Percentiles rank a stretch among this genome's conserved stretches.
Conservation (phyloP, 2,888 invertebrate species). For the Nebria salina region DNA sequence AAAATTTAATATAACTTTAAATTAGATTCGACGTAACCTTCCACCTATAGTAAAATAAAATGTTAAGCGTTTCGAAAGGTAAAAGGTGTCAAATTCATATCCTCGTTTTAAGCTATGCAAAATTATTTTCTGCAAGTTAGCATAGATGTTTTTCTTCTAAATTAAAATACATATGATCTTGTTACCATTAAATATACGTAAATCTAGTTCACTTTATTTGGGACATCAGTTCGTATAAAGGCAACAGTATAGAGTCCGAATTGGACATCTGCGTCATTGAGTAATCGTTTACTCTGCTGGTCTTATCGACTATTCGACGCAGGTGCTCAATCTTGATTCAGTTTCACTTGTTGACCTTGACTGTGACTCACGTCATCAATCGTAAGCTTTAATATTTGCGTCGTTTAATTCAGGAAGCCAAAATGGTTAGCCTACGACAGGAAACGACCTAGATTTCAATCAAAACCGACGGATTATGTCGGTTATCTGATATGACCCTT, state of each 20-base stretch:
- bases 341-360: background rate
- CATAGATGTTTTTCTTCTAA: background rate
- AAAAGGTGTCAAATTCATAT: no score
- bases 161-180: background rate
- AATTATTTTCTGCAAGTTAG: no score
- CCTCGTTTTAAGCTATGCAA: no score
- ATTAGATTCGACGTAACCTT: no score
- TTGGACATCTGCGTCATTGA: background rate
- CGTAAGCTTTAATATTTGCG: background rate
- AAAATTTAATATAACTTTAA: background rate
- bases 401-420: background rate
- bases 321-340: constrained; percentile 1
- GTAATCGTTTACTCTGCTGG: background rate
- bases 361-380: background rate
- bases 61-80: no score
- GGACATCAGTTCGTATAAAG: background rate
- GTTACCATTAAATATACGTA: background rate
- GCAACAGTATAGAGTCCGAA: background rate
- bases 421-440: background rate
- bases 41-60: no score
- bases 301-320: background rate
- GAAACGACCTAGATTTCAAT: background rate
- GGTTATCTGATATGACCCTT: background rate
- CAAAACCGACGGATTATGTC: background rate
- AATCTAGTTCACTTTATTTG: background rate